phyloP scores from a whole-genome alignment of 1,140 invertebrate species.

The Oryzaephilus surinamensis region DNA sequence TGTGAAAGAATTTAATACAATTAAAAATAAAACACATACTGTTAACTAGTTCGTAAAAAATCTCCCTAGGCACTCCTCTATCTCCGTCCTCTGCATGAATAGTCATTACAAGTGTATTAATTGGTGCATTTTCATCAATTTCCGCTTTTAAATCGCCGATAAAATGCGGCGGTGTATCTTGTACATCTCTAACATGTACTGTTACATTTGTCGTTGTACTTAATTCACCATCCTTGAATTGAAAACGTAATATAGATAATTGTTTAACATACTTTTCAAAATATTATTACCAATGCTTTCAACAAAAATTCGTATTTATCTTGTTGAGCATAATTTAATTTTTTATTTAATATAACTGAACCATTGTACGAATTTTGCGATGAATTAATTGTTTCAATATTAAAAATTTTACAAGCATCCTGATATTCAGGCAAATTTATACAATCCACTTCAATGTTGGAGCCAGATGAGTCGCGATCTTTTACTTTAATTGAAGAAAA shows the following conservation, averaged over 20 bases:
- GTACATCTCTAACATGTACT: constrained; percentile 69
- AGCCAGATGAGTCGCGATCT: constrained; percentile 69
- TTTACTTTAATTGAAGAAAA: constrained; percentile 59
- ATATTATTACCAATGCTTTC: constrained; percentile 25
- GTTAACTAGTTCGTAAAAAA: constrained; percentile 66
- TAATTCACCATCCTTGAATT: constrained; percentile 61
- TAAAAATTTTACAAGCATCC: constrained; percentile 29
- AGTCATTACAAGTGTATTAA: constrained; percentile 71
- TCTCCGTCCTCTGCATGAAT: constrained; percentile 75
- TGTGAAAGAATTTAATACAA: not conserved
- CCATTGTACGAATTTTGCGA: constrained; percentile 25
- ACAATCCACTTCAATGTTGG: constrained; percentile 68
- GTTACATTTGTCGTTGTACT: constrained; percentile 60
- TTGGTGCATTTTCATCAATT: constrained; percentile 71
- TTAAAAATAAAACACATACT: constrained; percentile 47
- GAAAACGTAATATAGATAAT: constrained; percentile 37
- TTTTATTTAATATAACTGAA: constrained; percentile 22
- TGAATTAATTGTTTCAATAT: constrained; percentile 20
- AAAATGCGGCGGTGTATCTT: constrained; percentile 75
- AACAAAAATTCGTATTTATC: constrained; percentile 25
- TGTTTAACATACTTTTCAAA: not conserved
- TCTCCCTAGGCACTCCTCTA: constrained; percentile 61
- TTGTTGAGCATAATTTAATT: constrained; percentile 25
- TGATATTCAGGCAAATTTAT: constrained; percentile 30
- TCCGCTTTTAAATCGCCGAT: constrained; percentile 67